These are phyloP conservation scores for Dromius quadrimaculatus DNA, from an alignment of 2,888 invertebrate genomes.

Conservation along the genomic window DNA sequence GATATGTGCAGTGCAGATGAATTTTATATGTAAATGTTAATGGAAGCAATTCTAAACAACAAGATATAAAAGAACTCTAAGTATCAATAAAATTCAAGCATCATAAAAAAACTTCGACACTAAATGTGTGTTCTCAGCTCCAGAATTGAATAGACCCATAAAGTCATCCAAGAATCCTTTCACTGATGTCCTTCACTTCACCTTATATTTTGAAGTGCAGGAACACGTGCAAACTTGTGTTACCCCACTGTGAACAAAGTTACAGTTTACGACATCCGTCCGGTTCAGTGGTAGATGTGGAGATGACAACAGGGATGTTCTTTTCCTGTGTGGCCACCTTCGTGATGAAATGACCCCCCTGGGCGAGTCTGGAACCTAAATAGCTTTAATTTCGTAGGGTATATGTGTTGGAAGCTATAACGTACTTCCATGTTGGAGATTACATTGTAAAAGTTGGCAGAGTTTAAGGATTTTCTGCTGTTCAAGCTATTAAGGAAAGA, in stretches of 20 bases:
- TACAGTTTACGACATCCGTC: conserved; percentile 16
- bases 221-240: conserved; percentile 11
- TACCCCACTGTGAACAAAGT: background rate
- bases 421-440: background rate
- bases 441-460: too few species aligned
- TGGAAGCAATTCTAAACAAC: too few species aligned
- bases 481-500: too few species aligned
- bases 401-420: background rate
- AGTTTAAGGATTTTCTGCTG: too few species aligned
- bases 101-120: too few species aligned
- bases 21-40: too few species aligned
- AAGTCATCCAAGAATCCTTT: conserved; percentile 21
- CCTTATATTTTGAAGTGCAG: background rate
- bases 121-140: too few species aligned
- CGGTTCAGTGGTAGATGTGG: background rate
- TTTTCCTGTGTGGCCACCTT: background rate
- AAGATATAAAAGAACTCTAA: too few species aligned
- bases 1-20: too few species aligned
- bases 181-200: background rate
- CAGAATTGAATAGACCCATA: conserved; percentile 20
- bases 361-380: background rate
- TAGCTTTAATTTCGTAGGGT: conserved; percentile 24
- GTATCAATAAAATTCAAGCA: too few species aligned
- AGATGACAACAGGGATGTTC: conserved; percentile 3
- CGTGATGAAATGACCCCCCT: conserved; percentile 1